phyloP scores from a whole-genome alignment of 2,113 vertebrate species.

The Sitta europaea region DNA sequence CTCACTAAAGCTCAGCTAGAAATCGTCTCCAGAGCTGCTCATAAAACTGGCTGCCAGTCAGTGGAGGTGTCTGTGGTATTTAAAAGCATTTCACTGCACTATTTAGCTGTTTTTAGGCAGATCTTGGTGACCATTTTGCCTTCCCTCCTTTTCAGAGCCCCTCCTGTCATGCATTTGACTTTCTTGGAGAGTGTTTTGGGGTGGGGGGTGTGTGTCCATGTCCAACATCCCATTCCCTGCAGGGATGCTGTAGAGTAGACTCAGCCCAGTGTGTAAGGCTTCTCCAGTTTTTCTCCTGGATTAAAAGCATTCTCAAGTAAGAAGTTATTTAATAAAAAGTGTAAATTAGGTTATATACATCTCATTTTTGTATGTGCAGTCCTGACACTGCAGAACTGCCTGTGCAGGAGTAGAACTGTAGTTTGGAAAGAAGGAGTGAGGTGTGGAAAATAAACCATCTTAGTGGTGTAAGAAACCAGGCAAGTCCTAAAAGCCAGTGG shows the following conservation, averaged over 20 bases:
- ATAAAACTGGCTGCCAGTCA: conserved; percentile 35
- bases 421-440: not conserved
- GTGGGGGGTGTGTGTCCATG: not conserved
- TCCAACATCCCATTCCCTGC: not conserved
- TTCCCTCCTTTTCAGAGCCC: conserved; percentile 35
- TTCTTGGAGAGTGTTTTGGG: conserved; percentile 2
- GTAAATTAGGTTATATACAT: not conserved
- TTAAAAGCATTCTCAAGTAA: conserved; percentile 3
- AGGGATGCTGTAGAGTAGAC: not conserved
- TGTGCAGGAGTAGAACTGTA: not conserved
- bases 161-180: not conserved
- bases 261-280: not conserved
- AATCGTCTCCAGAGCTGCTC: conserved; percentile 61
- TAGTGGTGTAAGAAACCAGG: not conserved
- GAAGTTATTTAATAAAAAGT: conserved; percentile 17
- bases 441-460: not conserved
- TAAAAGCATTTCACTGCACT: conserved; percentile 41
- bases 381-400: not conserved
- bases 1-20: conserved; percentile 31
- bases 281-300: conserved; percentile 9
- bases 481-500: not conserved
- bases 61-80: conserved; percentile 22
- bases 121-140: conserved; percentile 61
- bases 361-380: not conserved
- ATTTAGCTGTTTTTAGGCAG: conserved; percentile 56